A percentile compares a stretch with the other conserved stretches of the same genome.
Conservation (phyloP, 2,888 invertebrate genomes). For the Eristalinus aeneus region DNA sequence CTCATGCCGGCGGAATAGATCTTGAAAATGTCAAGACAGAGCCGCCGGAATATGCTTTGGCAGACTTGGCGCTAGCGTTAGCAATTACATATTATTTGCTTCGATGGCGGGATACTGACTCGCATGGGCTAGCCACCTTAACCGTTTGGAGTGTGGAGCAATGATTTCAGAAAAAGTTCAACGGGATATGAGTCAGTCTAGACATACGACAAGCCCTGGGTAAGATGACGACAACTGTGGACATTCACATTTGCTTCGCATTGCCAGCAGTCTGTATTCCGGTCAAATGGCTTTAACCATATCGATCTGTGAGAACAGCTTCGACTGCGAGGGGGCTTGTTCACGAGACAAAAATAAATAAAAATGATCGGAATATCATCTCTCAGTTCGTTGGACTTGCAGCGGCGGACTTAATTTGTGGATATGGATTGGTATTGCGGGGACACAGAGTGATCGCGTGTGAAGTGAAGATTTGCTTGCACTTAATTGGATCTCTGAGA, state of each 20-base stretch:
- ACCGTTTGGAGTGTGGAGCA: constrained; percentile 8
- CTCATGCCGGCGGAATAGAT: constrained; percentile 17
- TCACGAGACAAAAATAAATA: background rate
- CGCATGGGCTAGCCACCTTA: constrained; percentile 57
- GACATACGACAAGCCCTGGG: constrained; percentile 28
- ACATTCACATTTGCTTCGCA: constrained; percentile 36
- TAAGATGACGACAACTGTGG: constrained; percentile 38
- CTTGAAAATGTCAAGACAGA: constrained; percentile 58
- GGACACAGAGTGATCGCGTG: constrained; percentile 15
- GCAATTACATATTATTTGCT: constrained; percentile 37
- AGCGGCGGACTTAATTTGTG: constrained; percentile 9
- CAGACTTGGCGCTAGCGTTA: background rate
- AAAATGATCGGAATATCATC: constrained; percentile 28
- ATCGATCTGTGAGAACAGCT: constrained; percentile 49
- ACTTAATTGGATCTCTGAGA: background rate
- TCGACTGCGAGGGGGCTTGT: constrained; percentile 13
- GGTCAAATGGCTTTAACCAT: constrained; percentile 31
- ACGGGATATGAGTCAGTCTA: constrained; percentile 66
- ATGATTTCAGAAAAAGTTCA: constrained; percentile 44
- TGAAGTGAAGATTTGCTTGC: constrained; percentile 13
- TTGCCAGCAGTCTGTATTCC: constrained; percentile 38
- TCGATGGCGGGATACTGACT: constrained; percentile 23
- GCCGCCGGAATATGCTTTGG: constrained; percentile 12
- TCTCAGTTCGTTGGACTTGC: constrained; percentile 55
- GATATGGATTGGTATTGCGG: background rate